Evolutionary conservation across 2,797 vertebrate species (phyloP), one percentile per base, ranked within the genome.

Genomic region (Pangasius larnaudii): DNA sequence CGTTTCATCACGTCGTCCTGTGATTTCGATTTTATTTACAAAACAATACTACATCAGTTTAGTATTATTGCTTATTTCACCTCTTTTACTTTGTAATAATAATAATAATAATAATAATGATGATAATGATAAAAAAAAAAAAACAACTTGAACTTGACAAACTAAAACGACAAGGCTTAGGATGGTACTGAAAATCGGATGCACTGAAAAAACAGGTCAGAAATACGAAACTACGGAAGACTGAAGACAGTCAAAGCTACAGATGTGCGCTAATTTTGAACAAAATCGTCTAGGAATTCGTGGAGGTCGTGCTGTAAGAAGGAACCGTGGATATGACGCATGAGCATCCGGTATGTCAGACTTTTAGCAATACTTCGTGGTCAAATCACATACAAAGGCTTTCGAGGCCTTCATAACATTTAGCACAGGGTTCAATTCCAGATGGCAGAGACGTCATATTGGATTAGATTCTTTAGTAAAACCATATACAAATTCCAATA

Each of bases 41-140:
- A 78, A 84, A 89, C 89, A 91, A 92, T 88, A 91, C 91, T 90
- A 91, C 89, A 86, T 86, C 88, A 72, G 83, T 90, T 90, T 72
- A 89, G 69, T 90, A 89, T 92, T 94, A 93, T 93, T 93, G 94
- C 85, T 90, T 86, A 67, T 90, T 90, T 65, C 77, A 85, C 84
- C 39, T 82, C 80, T 82, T 86, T 63, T 72, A 46, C 53, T 85
- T 39, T 53, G 27, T 77, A 33, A 30, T 5, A 24, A 24, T 36
- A 39, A 81, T 88, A 61, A 33, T 11, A 69, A 80, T 6, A 36
- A 33, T 46, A 46, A 46, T 46, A 46, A 42, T 42, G 5, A 39
- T 39, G 39, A 6, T 42, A 42, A 39, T 39, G 39, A 63, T 39
- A 39, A 69, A 5, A 39, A 42, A 80, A 53, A 9, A 39, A 18